Percentiles rank a stretch among this genome's conserved stretches.
phyloP scores from a whole-genome alignment of 2,888 invertebrate species.

The Hecatera dysodea region DNA sequence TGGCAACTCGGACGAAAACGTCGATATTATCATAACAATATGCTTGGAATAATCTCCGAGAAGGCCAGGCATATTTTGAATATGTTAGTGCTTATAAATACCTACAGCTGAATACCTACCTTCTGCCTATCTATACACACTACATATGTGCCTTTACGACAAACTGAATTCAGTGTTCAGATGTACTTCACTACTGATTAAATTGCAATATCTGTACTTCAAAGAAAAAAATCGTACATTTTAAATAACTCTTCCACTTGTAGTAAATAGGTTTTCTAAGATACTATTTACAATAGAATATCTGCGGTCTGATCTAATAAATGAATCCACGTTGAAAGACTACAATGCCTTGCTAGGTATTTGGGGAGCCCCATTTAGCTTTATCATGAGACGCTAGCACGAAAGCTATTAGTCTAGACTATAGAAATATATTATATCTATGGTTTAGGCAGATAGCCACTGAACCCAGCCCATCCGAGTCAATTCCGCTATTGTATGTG shows the following conservation, averaged over 20 bases:
- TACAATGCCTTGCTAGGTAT: background rate
- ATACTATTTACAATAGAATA: background rate
- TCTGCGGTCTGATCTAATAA: constrained; percentile 10
- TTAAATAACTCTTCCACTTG: background rate
- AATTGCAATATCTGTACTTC: too few species aligned
- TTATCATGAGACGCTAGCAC: constrained; percentile 66
- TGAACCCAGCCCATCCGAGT: constrained; percentile 25
- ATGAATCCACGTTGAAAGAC: constrained; percentile 9
- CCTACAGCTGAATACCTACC: background rate
- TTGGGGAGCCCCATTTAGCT: constrained; percentile 18
- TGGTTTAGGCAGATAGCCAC: too few species aligned
- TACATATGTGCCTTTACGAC: too few species aligned
- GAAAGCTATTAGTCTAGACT: constrained; percentile 68
- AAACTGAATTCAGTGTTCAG: too few species aligned
- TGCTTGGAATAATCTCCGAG: constrained; percentile 20
- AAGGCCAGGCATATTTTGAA: constrained; percentile 35
- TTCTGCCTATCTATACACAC: background rate
- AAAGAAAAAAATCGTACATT: background rate
- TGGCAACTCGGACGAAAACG: constrained; percentile 61
- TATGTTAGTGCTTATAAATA: constrained; percentile 29
- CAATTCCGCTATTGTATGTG: background rate
- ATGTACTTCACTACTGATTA: too few species aligned
- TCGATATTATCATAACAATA: constrained; percentile 65
- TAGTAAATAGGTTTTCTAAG: background rate
- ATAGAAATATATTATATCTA: too few species aligned